phyloP scores from a whole-genome alignment of 2,113 vertebrate genomes.

The Peromyscus leucopus region DNA sequence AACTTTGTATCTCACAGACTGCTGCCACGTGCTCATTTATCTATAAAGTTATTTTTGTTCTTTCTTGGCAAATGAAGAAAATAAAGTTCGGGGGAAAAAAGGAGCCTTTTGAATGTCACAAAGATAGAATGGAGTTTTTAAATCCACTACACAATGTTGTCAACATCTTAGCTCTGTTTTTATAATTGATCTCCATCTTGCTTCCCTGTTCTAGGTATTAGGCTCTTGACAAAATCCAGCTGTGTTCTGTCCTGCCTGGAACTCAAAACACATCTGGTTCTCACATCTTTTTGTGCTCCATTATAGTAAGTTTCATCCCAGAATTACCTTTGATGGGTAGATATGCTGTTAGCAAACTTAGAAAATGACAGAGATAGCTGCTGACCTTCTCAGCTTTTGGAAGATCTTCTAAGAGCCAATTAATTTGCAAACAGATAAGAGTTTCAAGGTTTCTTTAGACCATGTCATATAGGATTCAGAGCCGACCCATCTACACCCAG shows the following conservation, averaged over 20 bases:
- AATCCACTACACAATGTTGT: background rate
- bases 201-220: background rate
- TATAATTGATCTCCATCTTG: background rate
- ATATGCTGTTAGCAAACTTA: background rate
- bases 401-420: slow-evolving; percentile 34
- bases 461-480: background rate
- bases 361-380: background rate
- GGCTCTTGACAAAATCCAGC: background rate
- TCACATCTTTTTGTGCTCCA: slow-evolving; percentile 6
- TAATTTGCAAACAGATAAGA: slow-evolving; percentile 20
- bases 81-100: slow-evolving; percentile 34
- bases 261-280: background rate
- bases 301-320: slow-evolving; percentile 8
- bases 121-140: background rate
- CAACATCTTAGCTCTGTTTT: background rate
- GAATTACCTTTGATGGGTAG: background rate
- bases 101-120: background rate
- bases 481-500: too few relatives aligned
- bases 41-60: background rate
- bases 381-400: slow-evolving; percentile 14
- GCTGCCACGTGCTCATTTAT: background rate
- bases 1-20: background rate
- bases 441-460: slow-evolving; percentile 13
- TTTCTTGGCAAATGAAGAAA: slow-evolving; percentile 4
- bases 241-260: background rate